These are phyloP conservation scores for Urocitellus parryii DNA, from an alignment of 2,113 vertebrate species.

Conservation along the genomic window DNA sequence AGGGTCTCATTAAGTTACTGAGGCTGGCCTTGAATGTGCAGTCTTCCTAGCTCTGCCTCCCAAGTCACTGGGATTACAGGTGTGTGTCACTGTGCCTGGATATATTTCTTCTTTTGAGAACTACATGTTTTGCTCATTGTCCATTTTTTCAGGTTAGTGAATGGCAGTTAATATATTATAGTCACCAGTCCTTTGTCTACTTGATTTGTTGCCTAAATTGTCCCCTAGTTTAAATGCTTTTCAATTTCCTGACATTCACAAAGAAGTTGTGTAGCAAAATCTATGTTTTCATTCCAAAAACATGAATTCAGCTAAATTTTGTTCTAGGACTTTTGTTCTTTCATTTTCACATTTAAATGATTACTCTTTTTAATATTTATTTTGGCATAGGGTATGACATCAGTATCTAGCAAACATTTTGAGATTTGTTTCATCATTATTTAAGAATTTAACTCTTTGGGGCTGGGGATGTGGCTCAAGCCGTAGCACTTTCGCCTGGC, in stretches of 20 bases:
- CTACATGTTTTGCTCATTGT: background rate
- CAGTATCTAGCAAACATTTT: background rate
- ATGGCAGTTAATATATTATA: background rate
- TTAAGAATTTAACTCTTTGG: slow-evolving; percentile 21
- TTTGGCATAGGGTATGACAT: background rate
- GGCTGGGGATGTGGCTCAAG: too few relatives aligned
- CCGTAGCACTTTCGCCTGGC: too few relatives aligned
- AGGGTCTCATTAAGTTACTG: too few relatives aligned
- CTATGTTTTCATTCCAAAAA: background rate
- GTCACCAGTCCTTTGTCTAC: background rate
- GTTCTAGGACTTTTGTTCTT: background rate
- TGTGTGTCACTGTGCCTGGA: too few relatives aligned
- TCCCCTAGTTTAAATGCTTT: background rate
- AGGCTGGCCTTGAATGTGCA: too few relatives aligned
- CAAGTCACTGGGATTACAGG: too few relatives aligned
- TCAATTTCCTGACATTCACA: background rate
- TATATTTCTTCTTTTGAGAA: background rate
- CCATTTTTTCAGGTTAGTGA: background rate
- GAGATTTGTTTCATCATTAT: background rate
- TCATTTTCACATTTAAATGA: background rate
- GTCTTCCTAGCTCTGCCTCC: too few relatives aligned
- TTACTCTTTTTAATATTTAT: background rate
- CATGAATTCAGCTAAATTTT: background rate
- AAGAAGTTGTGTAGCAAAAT: background rate
- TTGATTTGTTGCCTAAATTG: background rate